Evolutionary conservation across 2,888 invertebrate genomes (phyloP), one percentile per base, ranked within the genome.

Genomic region (Lochmaea capreae): DNA sequence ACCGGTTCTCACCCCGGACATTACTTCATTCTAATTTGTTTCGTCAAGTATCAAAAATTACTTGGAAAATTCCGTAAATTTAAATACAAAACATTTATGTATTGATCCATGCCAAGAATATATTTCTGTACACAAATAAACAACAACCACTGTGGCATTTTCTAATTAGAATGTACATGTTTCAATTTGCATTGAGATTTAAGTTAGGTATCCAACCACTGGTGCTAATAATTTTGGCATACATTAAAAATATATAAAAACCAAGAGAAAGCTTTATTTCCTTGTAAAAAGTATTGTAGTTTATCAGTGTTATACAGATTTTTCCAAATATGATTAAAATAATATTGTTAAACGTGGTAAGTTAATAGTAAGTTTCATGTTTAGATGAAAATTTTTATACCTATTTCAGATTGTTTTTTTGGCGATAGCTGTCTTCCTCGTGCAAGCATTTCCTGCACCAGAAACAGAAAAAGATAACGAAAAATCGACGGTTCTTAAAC

Each of bases 401-500:
- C n/a, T 54, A 54, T 54, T 54, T 16, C 54, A 54, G 54, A 9
- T 54, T 54, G 54, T 54, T 10, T 54, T 54, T 54, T 18, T 54
- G 54, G 2, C 16, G 16, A 10, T 18, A 16, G 54, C 54, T 9
- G 54, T 63, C 4, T n/a, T 63, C 9, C 6, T 63, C 14, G 16
- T 18, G 26, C 42, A 42, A 42, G 12, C 42, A 16, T 63, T 43
- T 18, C 62, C 62, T 11, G 2, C 33, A 42, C 18, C 18, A 18
- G 42, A 63, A 63, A 39, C 18, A 0, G 43, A 22, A n/a, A 42
- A 63, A 43, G 43, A 22, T 5, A 9, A 43, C 11, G 43, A 18
- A 63, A 63, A 43, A 63, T n/a, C 62, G 1, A 63, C 62, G 12
- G n/a, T 63, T 18, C 42, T 63, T 43, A 63, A 63, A 12, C 62